Base-by-base conservation (phyloP, 2,888 invertebrate genomes). In the Stenodema calcarata region DNA sequence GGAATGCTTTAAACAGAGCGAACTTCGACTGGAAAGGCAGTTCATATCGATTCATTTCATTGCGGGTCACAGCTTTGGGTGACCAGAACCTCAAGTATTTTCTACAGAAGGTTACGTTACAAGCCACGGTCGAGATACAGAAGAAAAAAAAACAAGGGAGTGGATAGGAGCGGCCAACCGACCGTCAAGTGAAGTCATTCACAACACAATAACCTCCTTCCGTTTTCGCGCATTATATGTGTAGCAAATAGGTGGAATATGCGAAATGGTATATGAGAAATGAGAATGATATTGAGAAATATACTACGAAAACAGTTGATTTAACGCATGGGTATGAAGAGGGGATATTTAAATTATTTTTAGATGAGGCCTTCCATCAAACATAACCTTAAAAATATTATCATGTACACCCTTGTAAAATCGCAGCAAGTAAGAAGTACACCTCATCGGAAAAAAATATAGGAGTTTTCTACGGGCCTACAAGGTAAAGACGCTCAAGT, bases 71-170 rank as follows among this genome's bases (percentile, higher is more conserved):
- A 73, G 35, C n/a, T 35, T 30, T 18, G 70, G 28, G 16, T 73
- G 30, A 73, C 69, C 35, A 73, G 73, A 27, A 27, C 62, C 62
- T 62, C 2, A 23, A 62, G 30, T 73, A 73, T 73, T 73, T 73
- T 73, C 41, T 41, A 73, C 73, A 73, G 73, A 73, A 73, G 73
- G 73, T 73, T 73, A 73, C 28, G 73, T 73, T 73, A 73, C 35
- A 30, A 73, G 41, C 70, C n/a, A n/a, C 41, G 35, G 73, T 35
- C 35, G 73, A 73, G 73, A 73, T 73, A 41, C 73, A 30, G 35
- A 30, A n/a, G n/a, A n/a, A 70, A 27, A 70, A 70, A 73, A 73
- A 73, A 73, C 73, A 28, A 73, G 73, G 73, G 73, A 35, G 70
- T 27, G 30, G 27, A 70, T 30, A 70, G 73, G 73, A 73, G 41